Base-by-base conservation (phyloP, 2,888 invertebrate species). In the Drosophila aldrichi region DNA sequence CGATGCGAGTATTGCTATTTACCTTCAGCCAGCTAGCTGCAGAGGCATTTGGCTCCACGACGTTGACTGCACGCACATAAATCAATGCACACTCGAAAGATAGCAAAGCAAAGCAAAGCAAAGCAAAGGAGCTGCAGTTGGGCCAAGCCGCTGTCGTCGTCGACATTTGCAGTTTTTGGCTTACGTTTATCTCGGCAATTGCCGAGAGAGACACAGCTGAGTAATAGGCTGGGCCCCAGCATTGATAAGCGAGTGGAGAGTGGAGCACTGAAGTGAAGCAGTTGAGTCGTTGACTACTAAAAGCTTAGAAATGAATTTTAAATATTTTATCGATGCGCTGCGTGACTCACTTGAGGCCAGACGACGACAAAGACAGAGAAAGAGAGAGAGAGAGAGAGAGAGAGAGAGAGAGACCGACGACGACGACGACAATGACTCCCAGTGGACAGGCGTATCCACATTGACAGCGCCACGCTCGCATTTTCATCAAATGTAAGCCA, bases 231-330 rank as follows among this genome's bases (percentile, higher is more conserved):
- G 38, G 38, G 55, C 32, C 34, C 49, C 60, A 65, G 44, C 72
- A 75, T 51, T 70, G 83, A 71, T 78, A 78, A 86, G 67, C 49
- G 72, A 25, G 67, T 25, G 16, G 32, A n/a, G 18, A 22, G 36
- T 8, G 2, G 3, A 20, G 49, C 22, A 22, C 22, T 22, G 38
- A 8, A 40, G 8, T 25, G 40, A 18, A 40, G 54, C 75, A 49
- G 20, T 52, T 79, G 76, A 48, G 48, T 48, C 62, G 64, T 68
- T 79, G 76, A 84, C 70, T 79, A 61, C 80, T 77, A 82, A 83
- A 85, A 88, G 87, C 84, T 82, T 80, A 74, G 85, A 86, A 86
- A 89, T 86, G 85, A 86, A 88, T 86, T 89, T 89, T 86, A 86
- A 86, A 86, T 86, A 89, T 89, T 86, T 86, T 86, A 86, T 86